Conservation (phyloP, 2,113 vertebrate species). For the Equus przewalskii region DNA sequence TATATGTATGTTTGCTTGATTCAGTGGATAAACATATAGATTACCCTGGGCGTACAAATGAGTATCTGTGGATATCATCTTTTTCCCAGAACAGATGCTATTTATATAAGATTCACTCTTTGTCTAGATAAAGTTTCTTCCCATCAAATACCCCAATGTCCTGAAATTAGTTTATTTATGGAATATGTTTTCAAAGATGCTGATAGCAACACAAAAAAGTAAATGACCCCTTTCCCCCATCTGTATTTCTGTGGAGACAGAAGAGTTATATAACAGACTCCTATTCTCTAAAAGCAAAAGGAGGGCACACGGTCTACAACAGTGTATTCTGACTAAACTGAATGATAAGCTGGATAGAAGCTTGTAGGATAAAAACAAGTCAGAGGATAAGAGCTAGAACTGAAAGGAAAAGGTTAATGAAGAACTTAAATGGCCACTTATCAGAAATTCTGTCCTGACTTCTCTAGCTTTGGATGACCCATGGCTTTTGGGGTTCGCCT, state of each 20-base stretch:
- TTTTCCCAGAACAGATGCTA: neutral
- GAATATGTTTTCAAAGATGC: conserved; percentile 57
- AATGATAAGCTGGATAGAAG: neutral
- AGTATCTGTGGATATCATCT: neutral
- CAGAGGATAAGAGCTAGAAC: neutral
- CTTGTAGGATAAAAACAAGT: neutral
- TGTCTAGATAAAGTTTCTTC: neutral
- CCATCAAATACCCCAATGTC: neutral
- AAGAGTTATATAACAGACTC: neutral
- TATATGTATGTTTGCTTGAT: conserved; percentile 65
- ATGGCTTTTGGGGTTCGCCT: neutral
- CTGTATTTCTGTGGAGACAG: neutral
- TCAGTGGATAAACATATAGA: neutral
- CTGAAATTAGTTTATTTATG: conserved; percentile 72
- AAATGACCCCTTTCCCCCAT: neutral
- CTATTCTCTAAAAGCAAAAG: neutral
- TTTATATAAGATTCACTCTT: conserved; percentile 16
- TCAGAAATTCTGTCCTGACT: neutral
- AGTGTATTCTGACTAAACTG: neutral
- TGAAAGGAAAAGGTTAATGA: neutral
- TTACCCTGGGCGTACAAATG: neutral
- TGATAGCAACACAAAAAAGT: neutral
- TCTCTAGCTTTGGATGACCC: neutral
- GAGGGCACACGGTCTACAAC: neutral
- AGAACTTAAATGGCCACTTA: neutral